Evolutionary conservation across 1,140 invertebrate species (phyloP), one percentile per base, ranked within the genome.

Genomic region (Drosophila pseudoobscura): DNA sequence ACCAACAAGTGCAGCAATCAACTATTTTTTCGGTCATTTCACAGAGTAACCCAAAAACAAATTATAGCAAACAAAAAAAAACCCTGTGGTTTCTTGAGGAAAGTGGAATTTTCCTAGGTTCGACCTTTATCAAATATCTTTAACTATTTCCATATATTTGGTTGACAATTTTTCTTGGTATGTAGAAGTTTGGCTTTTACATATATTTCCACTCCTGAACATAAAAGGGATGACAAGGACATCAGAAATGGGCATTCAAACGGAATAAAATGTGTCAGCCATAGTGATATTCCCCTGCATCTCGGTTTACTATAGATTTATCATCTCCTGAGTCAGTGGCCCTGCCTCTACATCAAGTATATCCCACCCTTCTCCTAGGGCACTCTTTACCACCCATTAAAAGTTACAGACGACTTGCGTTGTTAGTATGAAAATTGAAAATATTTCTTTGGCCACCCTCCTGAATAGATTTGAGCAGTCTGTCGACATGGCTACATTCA

Each of bases 341-440:
- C 9, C 24, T 29, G 66, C 75, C 52, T 64, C 63, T 58, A 60
- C 56, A 66, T 75, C 78, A 58, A 63, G 20, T 20, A 20, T 20
- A 20, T 20, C 6, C 17, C 15, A 13, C 20, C 35, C 31, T 8
- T 31, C 31, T 15, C 15, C 15, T 15, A 15, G 15, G 15, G 15
- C 15, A 0, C 15, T 15, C 15, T 15, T 15, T 15, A 15, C 15
- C 15, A 15, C 15, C 0, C 15, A 15, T 15, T 15, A 15, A 15
- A 15, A 15, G 15, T 0, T 15, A 15, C 15, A 15, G 15, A 15
- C 15, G 15, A 15, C 15, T 15, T 15, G 15, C 15, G 54, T 47
- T 74, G 58, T 72, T 80, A 73, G 77, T 85, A 85, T 85, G 65
- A 55, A 85, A 85, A 84, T 85, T 77, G 80, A 80, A 84, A 84